A percentile compares a stretch with the other conserved stretches of the same genome.
Conservation (phyloP, 2,113 vertebrate genomes). For the Phalacrocorax pelagicus region DNA sequence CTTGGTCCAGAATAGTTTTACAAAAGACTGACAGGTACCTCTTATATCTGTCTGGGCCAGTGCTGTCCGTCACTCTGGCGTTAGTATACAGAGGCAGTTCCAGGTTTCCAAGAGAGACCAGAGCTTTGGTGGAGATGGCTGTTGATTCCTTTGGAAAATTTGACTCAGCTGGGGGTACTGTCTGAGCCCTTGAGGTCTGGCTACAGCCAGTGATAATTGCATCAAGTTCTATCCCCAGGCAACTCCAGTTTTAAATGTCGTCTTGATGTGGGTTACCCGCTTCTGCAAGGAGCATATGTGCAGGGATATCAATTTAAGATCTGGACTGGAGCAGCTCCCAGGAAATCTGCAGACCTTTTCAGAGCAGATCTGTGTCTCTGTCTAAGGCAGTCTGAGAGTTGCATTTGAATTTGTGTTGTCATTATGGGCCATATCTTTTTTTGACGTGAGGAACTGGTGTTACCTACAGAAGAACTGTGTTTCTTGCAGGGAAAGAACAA, state of each 20-base stretch:
- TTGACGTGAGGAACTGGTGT: not conserved
- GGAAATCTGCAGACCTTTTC: not conserved
- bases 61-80: not conserved
- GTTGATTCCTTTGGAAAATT: not conserved
- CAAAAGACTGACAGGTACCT: not conserved
- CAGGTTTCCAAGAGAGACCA: not conserved
- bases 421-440: not conserved
- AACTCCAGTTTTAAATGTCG: not conserved
- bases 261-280: not conserved
- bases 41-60: not conserved
- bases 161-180: not conserved
- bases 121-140: not conserved
- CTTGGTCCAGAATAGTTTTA: not conserved
- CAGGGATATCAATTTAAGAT: not conserved
- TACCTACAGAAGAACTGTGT: not conserved
- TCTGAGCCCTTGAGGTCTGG: not conserved
- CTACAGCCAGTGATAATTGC: not conserved
- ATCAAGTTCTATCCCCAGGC: not conserved
- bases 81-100: not conserved
- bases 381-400: not conserved
- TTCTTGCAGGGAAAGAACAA: not conserved
- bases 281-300: rapidly evolving
- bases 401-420: not conserved
- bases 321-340: not conserved
- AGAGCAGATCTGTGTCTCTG: not conserved